Conservation (phyloP, 2,797 vertebrate species). For the Tragopan temminckii region DNA sequence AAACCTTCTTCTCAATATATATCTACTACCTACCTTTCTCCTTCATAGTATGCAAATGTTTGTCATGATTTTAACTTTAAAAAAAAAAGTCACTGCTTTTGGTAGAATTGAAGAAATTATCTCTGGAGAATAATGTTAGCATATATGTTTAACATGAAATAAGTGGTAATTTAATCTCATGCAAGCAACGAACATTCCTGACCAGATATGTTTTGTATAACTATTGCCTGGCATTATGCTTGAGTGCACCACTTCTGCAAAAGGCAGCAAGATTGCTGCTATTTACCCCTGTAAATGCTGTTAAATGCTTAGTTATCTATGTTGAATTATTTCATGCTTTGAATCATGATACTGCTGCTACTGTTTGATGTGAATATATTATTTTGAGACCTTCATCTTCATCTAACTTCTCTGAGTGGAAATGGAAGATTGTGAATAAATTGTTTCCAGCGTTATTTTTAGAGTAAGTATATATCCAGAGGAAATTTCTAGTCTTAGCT, state of each 20-base stretch:
- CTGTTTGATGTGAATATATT: not conserved
- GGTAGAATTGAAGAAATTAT: not conserved
- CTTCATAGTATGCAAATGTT: not conserved
- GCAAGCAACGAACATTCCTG: not conserved
- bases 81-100: not conserved
- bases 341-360: not conserved
- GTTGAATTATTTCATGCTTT: not conserved
- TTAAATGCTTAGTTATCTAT: not conserved
- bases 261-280: not conserved
- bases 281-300: not conserved
- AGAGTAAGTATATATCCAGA: not conserved
- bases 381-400: not conserved
- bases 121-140: not conserved
- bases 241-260: not conserved
- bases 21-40: not conserved
- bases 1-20: not conserved
- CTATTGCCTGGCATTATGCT: not conserved
- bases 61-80: not conserved
- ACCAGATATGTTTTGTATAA: not conserved
- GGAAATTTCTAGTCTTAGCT: not conserved
- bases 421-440: not conserved
- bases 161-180: not conserved
- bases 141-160: not conserved
- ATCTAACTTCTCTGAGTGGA: not conserved
- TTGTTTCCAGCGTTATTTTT: not conserved